Percentiles rank a stretch among this genome's conserved stretches.
phyloP scores from a whole-genome alignment of 2,888 invertebrate species.

The Fragum sueziense region DNA sequence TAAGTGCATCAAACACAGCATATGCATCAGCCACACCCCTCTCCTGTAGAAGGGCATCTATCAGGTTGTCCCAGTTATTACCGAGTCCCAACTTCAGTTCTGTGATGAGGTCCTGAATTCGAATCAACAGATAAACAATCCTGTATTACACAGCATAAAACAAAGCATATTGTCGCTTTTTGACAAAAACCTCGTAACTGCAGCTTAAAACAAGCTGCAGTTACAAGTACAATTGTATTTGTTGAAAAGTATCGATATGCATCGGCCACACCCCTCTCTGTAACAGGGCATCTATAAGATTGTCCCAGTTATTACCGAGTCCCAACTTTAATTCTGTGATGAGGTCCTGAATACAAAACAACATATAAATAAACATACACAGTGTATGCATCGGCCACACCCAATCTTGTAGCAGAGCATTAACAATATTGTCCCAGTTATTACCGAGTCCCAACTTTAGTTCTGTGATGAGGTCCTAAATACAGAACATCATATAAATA shows the following conservation, averaged over 20 bases:
- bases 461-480: slow-evolving; percentile 70
- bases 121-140: background rate
- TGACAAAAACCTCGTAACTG: no score
- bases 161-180: no score
- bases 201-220: no score
- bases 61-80: slow-evolving; percentile 68
- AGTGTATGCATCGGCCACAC: slow-evolving; percentile 56
- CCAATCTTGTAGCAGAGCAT: slow-evolving; percentile 67
- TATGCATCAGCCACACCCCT: slow-evolving; percentile 58
- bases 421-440: slow-evolving; percentile 70
- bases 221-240: no score
- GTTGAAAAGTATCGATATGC: no score
- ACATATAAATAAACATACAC: slow-evolving; percentile 51
- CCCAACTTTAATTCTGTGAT: slow-evolving; percentile 69
- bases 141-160: no score
- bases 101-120: slow-evolving; percentile 65
- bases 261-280: slow-evolving; percentile 57
- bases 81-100: slow-evolving; percentile 73
- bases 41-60: slow-evolving; percentile 70
- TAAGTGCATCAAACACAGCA: slow-evolving; percentile 66
- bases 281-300: slow-evolving; percentile 70
- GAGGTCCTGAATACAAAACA: slow-evolving; percentile 64
- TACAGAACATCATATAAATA: no score
- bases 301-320: slow-evolving; percentile 70
- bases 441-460: slow-evolving; percentile 69